Percentiles rank a stretch among this genome's conserved stretches.
Evolutionary conservation across 2,888 invertebrate species (phyloP).

Genomic region (Polydrusus cervinus): DNA sequence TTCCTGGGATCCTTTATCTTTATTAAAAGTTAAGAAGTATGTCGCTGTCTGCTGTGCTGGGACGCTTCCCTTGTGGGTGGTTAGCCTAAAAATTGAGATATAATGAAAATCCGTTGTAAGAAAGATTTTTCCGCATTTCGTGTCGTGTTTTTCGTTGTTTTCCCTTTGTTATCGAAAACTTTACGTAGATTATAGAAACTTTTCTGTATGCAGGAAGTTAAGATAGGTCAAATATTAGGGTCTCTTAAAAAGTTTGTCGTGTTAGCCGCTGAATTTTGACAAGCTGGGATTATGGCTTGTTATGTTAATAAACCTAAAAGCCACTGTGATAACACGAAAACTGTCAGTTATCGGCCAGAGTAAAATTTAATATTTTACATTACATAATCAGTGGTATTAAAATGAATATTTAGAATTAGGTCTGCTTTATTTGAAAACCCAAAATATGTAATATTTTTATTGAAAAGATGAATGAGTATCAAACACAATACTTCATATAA

Average conservation of each 20-base stretch:
- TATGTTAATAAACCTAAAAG: background rate
- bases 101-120: constrained; percentile 37
- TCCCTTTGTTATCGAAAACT: constrained; percentile 29
- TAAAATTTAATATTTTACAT: background rate
- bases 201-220: constrained; percentile 17
- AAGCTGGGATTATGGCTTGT: background rate
- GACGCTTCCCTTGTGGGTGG: constrained; percentile 47
- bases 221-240: constrained; percentile 18
- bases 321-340: background rate
- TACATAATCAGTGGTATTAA: too few species aligned
- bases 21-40: constrained; percentile 54
- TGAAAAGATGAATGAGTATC: too few species aligned
- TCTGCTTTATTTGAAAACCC: too few species aligned
- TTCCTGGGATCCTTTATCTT: constrained; percentile 52
- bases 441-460: too few species aligned
- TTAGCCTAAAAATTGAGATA: constrained; percentile 49
- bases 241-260: background rate
- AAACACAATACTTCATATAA: too few species aligned
- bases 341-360: background rate
- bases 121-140: constrained; percentile 31
- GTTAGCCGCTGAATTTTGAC: background rate
- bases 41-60: constrained; percentile 45
- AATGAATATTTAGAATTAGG: too few species aligned
- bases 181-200: constrained; percentile 20
- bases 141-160: constrained; percentile 29